Base-by-base conservation (phyloP, 2,797 vertebrate genomes). In the Microctenopoma stevenorrisi region DNA sequence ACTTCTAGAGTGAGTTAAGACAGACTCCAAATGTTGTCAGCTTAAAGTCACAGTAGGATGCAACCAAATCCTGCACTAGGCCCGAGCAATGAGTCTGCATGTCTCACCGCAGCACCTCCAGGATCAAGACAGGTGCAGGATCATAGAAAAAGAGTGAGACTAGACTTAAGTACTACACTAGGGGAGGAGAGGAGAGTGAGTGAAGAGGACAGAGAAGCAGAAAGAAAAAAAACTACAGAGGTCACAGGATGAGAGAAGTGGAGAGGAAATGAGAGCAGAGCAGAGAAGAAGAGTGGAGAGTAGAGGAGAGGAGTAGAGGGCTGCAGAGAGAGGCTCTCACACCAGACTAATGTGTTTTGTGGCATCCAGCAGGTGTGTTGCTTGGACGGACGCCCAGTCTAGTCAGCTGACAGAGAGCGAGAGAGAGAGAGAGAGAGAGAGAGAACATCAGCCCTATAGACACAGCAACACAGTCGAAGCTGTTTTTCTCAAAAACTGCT, bases 341-440 rank as follows among this genome's bases (percentile, higher is more conserved):
- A 67, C 42, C 76, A 78, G 46, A 72, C 78, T 86, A 73, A 82
- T 87, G 80, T 75, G 77, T 74, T 83, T 66, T 78, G 76, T 81
- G 69, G 78, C 66, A 70, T 73, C 85, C 78, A 87, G 78, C 86
- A 89, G 89, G 82, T 87, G 88, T 82, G 68, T 74, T 46, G 49
- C 57, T 79, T 89, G 89, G 90, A 88, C 61, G 18, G 25, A 30
- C 0, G 81, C 78, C 86, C 82, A 35, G 76, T 60, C 77, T 54
- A 72, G 53, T 75, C 8, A 13, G 22, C 46, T 25, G n/a, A 65
- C n/a, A 22, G 42, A 16, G 28, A 51, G 25, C 46, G 48, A 18
- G 54, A 63, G 28, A 51, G 25, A 50, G 48, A 18, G 54, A 63
- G 37, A 25, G 22, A 16, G 28, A 51, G 25, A 50, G 48, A 18